Conservation (phyloP, 2,113 vertebrate genomes). For the Malurus cyaneus region DNA sequence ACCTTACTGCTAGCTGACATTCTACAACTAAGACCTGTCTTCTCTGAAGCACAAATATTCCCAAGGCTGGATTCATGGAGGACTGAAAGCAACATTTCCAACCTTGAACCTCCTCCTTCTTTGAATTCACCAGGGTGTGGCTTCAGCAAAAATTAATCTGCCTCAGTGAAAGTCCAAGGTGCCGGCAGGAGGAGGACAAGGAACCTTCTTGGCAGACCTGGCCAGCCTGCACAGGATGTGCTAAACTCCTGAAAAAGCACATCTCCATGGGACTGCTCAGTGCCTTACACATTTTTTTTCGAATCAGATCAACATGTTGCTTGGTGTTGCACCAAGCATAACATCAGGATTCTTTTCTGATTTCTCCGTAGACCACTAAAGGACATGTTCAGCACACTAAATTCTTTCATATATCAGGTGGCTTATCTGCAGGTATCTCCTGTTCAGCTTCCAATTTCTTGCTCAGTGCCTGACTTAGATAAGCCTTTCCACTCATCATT, state of each 20-base stretch:
- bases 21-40: background rate
- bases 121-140: background rate
- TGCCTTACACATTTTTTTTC: background rate
- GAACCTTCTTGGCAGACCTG: rapidly evolving
- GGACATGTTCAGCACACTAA: background rate
- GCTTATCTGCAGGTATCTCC: background rate
- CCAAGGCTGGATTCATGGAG: background rate
- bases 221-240: background rate
- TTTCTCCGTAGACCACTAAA: background rate
- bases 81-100: background rate
- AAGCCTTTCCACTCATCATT: background rate
- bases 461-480: background rate
- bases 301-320: background rate
- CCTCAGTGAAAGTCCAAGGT: background rate
- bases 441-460: conserved; percentile 2
- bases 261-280: background rate
- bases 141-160: background rate
- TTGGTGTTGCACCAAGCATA: background rate
- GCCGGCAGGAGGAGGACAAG: background rate
- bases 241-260: background rate
- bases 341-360: background rate
- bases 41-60: background rate
- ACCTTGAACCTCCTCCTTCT: background rate
- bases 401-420: background rate
- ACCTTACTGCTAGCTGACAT: background rate